phyloP scores from a whole-genome alignment of 2,888 invertebrate genomes.

The Caenorhabditis imperialis region DNA sequence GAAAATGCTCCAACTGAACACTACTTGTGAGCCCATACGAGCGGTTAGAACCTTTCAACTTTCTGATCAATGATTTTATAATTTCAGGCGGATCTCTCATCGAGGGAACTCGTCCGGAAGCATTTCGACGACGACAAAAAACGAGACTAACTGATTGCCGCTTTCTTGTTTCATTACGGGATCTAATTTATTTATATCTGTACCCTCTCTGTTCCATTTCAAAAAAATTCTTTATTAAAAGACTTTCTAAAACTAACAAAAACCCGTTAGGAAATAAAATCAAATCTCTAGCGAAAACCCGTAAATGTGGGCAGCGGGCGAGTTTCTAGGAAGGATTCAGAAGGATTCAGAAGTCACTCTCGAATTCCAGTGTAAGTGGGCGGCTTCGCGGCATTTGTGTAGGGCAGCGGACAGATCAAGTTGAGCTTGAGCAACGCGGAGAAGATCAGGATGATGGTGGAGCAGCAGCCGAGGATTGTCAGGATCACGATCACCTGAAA shows the following conservation, averaged over 20 bases:
- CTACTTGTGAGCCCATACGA: conserved; percentile 78
- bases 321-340: too few species aligned
- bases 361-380: conserved; percentile 32
- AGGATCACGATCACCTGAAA: conserved; percentile 60
- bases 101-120: conserved; percentile 54
- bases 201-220: conserved; percentile 14
- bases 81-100: conserved; percentile 63
- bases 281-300: conserved; percentile 1
- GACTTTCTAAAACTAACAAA: not conserved
- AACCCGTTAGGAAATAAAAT: too few species aligned
- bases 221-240: not conserved
- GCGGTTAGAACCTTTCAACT: conserved; percentile 52
- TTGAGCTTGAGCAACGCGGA: conserved; percentile 53
- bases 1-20: conserved; percentile 64
- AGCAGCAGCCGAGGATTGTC: conserved; percentile 51
- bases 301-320: too few species aligned
- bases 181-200: too few species aligned
- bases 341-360: not conserved
- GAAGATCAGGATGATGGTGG: conserved; percentile 51
- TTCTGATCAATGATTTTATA: conserved; percentile 11
- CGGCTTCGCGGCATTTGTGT: conserved; percentile 19
- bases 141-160: not conserved
- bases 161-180: too few species aligned
- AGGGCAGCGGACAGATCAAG: conserved; percentile 48
- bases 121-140: conserved; percentile 36